Base-by-base conservation (phyloP, 2,797 vertebrate genomes). In the Lerista edwardsae region DNA sequence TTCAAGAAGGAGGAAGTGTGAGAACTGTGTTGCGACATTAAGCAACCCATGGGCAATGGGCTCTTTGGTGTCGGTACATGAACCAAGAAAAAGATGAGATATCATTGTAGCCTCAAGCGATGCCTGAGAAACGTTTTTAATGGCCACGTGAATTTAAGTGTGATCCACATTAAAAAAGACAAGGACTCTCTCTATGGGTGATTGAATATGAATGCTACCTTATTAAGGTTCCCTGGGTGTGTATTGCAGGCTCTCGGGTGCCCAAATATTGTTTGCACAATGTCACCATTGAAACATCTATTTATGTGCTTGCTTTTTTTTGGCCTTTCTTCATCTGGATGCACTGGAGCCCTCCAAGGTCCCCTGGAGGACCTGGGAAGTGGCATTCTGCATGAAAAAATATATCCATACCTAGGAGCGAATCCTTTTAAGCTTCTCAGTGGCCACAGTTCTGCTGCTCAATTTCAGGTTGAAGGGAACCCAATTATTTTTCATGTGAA, bases 31-130 rank as follows among this genome's bases (percentile, higher is more conserved):
- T 76, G 72, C 62, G 31, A 71, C 79, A 84, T 83, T 91, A 90
- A 93, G 34, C 9, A 90, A 77, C 4, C 87, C 67, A 11, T 82
- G 67, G 65, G 17, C 6, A 85, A 85, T 51, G n/a, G 31, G 15
- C 72, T 91, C 34, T 89, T 90, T 79, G 44, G 1, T 84, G 85
- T 89, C 83, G 87, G 36, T 84, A 77, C 39, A 83, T 47, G n/a
- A 87, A 87, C 4, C 79, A 71, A 68, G 36, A 10, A 25, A n/a
- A 85, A 80, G 21, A 85, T 29, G n/a, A 82, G 72, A 80, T 69
- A 85, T 19, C 47, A 21, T 57, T 82, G 25, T 75, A 89, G 75
- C 75, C 89, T 81, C 27, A 36, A 93, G 83, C n/a, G 78, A 85
- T 86, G 75, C 57, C 69, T 55, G 82, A 29, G 21, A 55, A 23